Evolutionary conservation across 2,888 invertebrate species (phyloP).

Genomic region (Cerceris ruficornis): DNA sequence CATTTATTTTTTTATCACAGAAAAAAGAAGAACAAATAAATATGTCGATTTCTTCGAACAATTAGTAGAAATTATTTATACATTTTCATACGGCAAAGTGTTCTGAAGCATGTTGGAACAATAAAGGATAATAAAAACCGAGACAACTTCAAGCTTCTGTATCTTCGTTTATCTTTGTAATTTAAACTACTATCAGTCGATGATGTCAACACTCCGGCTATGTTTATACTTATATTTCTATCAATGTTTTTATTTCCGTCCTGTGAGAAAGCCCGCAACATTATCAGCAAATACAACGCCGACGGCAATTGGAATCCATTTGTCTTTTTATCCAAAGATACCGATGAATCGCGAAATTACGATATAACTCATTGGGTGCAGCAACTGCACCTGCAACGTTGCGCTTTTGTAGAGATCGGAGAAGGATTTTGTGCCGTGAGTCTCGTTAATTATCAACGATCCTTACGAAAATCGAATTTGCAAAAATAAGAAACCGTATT

Average conservation of each 20-base stretch:
- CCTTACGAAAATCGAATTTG: no score
- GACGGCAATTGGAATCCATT: constrained; percentile 49
- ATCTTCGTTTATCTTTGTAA: constrained; percentile 38
- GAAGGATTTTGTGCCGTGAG: constrained; percentile 81
- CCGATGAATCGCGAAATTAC: constrained; percentile 66
- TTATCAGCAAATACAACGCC: constrained; percentile 29
- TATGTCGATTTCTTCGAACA: no score
- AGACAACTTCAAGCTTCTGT: constrained; percentile 40
- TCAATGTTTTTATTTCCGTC: constrained; percentile 59
- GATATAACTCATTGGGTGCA: constrained; percentile 79
- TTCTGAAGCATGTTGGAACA: not conserved
- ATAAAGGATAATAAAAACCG: constrained; percentile 1
- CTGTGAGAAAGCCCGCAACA: constrained; percentile 44
- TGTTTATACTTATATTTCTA: constrained; percentile 68
- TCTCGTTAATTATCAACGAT: constrained; percentile 8
- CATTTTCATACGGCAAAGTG: not conserved
- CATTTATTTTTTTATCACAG: no score
- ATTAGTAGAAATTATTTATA: not conserved
- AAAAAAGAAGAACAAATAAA: no score
- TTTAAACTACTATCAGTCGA: constrained; percentile 34
- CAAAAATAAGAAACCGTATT: no score
- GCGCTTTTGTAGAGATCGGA: constrained; percentile 82
- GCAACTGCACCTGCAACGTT: constrained; percentile 81
- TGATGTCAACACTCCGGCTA: constrained; percentile 68
- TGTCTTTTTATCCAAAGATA: constrained; percentile 42